Evolutionary conservation across 2,113 vertebrate genomes (phyloP).

Genomic region (Tautogolabrus adspersus): DNA sequence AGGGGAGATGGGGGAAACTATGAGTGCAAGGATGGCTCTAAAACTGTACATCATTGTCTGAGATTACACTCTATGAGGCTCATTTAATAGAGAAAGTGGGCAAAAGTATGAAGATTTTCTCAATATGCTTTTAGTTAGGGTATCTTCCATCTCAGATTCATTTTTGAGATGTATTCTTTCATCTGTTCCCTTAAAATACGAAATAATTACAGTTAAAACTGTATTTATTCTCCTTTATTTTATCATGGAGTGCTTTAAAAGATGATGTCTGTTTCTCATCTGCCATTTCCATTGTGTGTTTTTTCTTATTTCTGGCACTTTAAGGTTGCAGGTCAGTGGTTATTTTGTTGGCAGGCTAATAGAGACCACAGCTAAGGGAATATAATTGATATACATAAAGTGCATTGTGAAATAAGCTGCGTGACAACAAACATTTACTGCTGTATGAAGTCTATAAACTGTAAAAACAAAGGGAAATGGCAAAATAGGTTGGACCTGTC

Average conservation of each 20-base stretch:
- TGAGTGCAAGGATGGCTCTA: slow-evolving; percentile 53
- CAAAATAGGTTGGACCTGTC: slow-evolving; percentile 32
- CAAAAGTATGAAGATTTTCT: slow-evolving; percentile 4
- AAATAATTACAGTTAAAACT: background rate
- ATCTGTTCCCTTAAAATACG: background rate
- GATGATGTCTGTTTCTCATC: slow-evolving; percentile 1
- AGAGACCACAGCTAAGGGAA: slow-evolving; percentile 16
- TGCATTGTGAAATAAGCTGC: slow-evolving; percentile 25
- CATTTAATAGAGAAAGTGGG: slow-evolving; percentile 13
- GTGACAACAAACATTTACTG: slow-evolving; percentile 12
- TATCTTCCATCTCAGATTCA: background rate
- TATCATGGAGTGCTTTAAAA: background rate
- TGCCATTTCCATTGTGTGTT: slow-evolving; percentile 3
- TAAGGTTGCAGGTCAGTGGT: slow-evolving; percentile 22
- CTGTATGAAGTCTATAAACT: slow-evolving; percentile 11
- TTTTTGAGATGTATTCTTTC: slow-evolving; percentile 1
- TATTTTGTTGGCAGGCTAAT: slow-evolving; percentile 12
- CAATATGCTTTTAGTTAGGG: background rate
- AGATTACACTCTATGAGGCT: slow-evolving; percentile 13
- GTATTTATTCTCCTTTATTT: background rate
- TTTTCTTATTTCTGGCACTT: slow-evolving; percentile 19
- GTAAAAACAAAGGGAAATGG: slow-evolving; percentile 30
- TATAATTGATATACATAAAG: slow-evolving; percentile 4
- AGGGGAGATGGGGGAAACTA: slow-evolving; percentile 48
- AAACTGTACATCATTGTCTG: slow-evolving; percentile 44